A percentile compares a stretch with the other conserved stretches of the same genome.
Evolutionary conservation across 2,797 vertebrate genomes (phyloP).

Genomic region (Oreonectes daqikongensis): DNA sequence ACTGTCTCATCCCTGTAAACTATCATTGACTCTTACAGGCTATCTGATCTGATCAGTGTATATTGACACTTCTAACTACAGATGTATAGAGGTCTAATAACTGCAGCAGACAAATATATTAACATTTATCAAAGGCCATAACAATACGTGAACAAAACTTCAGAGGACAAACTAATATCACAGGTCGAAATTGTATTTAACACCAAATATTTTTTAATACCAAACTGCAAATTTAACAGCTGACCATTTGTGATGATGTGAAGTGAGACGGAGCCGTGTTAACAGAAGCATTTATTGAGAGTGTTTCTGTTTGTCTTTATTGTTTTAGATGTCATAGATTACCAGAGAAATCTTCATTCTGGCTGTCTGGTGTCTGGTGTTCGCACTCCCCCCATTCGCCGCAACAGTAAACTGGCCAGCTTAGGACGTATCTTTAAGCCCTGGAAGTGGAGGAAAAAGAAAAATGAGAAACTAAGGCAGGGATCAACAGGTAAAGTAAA

Average conservation of each 20-base stretch:
- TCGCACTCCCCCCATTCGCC: slow-evolving; percentile 89
- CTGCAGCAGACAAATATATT: no score
- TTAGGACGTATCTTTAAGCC: slow-evolving; percentile 97
- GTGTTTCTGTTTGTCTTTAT: slow-evolving; percentile 28
- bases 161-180: no score
- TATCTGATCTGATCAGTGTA: background rate
- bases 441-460: slow-evolving; percentile 99
- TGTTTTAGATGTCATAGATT: slow-evolving; percentile 89
- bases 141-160: no score
- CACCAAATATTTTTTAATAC: no score
- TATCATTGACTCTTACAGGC: background rate
- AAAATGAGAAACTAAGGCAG: slow-evolving; percentile 92
- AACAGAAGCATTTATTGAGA: background rate
- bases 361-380: slow-evolving; percentile 91
- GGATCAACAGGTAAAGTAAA: slow-evolving; percentile 79
- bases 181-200: no score
- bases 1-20: background rate
- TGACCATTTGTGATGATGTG: no score
- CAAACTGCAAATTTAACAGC: no score
- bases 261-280: no score
- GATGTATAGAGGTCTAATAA: no score
- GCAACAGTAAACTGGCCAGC: slow-evolving; percentile 93
- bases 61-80: background rate
- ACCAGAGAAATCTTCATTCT: slow-evolving; percentile 83
- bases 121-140: no score